Evolutionary conservation across 1,140 invertebrate species (phyloP).

Genomic region (Telenomus remus): DNA sequence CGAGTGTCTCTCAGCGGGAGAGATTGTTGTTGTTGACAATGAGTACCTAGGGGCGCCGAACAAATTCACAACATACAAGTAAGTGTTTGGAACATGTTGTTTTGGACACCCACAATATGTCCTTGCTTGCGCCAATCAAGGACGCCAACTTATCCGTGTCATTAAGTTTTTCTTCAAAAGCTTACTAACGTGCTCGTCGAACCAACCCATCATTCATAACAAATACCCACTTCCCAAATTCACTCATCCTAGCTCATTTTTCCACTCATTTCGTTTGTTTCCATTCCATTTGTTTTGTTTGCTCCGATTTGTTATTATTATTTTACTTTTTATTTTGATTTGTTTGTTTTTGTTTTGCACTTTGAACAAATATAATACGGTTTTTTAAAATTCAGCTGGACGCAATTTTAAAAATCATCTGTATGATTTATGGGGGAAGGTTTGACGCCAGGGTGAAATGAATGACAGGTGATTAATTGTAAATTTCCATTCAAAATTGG

Average conservation of each 20-base stretch:
- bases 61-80: background rate
- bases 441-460: constrained; percentile 18
- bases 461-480: constrained; percentile 30
- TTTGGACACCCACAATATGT: background rate
- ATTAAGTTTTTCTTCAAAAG: background rate
- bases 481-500: constrained; percentile 25
- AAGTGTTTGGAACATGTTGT: background rate
- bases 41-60: background rate
- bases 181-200: background rate
- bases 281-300: too few relatives aligned
- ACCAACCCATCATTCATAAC: background rate
- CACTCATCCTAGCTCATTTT: background rate
- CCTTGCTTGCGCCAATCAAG: background rate
- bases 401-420: too few relatives aligned
- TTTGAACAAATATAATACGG: too few relatives aligned
- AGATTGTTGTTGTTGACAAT: background rate
- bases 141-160: constrained; percentile 1
- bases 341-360: constrained; percentile 1
- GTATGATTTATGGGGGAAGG: background rate
- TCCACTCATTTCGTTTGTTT: too few relatives aligned
- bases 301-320: too few relatives aligned
- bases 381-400: too few relatives aligned
- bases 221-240: too few relatives aligned
- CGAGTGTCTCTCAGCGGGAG: background rate
- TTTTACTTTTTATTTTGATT: background rate